Evolutionary conservation across 2,888 invertebrate species (phyloP), one percentile per base, ranked within the genome.

Genomic region (Acanthopleura granulata): DNA sequence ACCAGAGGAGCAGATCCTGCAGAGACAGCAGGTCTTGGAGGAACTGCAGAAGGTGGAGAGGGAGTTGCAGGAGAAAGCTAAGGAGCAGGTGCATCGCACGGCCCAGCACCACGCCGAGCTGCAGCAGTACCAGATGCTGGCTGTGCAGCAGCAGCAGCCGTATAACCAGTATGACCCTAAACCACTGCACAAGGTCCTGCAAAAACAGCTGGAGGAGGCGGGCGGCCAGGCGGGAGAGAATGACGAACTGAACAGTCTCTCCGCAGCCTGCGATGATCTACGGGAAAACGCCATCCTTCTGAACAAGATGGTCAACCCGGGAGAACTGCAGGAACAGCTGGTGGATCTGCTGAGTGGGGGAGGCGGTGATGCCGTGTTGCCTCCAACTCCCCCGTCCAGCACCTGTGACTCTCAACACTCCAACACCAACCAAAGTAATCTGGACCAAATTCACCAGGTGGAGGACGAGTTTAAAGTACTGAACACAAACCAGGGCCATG

Each of bases 1-100:
- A 62, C 84, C 87, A 73, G 91, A 94, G 82, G 94, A 94, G 81
- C 93, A 94, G 84, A 93, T 93, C 79, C 91, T 93, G 74, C 93
- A 94, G 86, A 94, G 94, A 89, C 94, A 93, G 86, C 88, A 89
- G 79, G 94, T 94, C 84, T 91, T 94, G 50, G 94, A 94, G 84
- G 94, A 94, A 88, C 90, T 94, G 78, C 90, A 94, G 92, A 93
- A 93, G 90, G 94, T 94, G 77, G 94, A 94, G 88, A 92, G 93
- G 80, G 94, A 94, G 84, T 89, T 94, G 77, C 92, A 94, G 81
- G 94, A 94, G 84, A 91, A 94, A 77, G 85, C 85, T 71, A 77
- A 85, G 74, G 86, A 86, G 73, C 87, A 87, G 72, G 85, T 86
- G 30, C 86, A 87, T 72, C 85, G 84, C 30, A 78, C 79, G 73